Evolutionary conservation across 2,888 invertebrate species (phyloP).

Genomic region (Ariolimax columbianus): DNA sequence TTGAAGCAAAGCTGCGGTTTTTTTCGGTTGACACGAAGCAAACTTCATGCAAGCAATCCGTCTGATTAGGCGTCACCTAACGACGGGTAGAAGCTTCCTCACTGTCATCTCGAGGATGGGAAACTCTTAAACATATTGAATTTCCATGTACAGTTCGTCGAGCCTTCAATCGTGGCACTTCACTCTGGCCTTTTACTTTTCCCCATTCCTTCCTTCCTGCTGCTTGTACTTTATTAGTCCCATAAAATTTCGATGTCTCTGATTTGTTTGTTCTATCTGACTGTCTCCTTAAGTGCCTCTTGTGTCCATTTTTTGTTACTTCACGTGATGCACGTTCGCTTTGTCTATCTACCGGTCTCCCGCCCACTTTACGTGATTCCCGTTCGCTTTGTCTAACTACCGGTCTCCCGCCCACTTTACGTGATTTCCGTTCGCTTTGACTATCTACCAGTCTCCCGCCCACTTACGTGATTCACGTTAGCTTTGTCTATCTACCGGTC

Average conservation of each 20-base stretch:
- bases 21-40: not conserved
- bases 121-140: not conserved
- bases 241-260: not conserved
- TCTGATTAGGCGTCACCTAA: conserved; percentile 15
- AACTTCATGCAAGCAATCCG: conserved; percentile 6
- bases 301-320: not conserved
- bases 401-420: not conserved
- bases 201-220: no score
- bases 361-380: no score
- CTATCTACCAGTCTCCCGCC: not conserved
- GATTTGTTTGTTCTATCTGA: not conserved
- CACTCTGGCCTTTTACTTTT: not conserved
- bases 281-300: not conserved
- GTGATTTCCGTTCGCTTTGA: not conserved
- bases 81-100: not conserved
- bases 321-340: not conserved
- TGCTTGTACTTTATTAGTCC: not conserved
- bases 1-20: not conserved
- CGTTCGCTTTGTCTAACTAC: no score
- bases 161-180: not conserved
- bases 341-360: not conserved
- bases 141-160: not conserved
- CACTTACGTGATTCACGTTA: not conserved
- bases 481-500: not conserved
- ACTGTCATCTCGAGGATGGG: not conserved